These are phyloP conservation scores for Tachysurus fulvidraco DNA, from an alignment of 2,113 vertebrate species.

Conservation along the genomic window DNA sequence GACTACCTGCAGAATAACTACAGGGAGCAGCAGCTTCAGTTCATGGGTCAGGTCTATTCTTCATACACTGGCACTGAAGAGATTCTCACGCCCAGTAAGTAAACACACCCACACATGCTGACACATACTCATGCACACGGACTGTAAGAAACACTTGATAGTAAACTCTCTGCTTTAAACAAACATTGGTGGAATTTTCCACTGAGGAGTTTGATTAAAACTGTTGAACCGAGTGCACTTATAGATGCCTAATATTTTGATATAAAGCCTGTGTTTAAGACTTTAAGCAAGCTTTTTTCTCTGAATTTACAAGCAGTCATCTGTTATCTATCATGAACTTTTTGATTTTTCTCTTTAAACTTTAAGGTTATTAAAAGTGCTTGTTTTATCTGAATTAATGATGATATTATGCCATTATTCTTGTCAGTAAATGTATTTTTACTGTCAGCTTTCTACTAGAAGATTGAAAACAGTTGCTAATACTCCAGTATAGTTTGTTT, in stretches of 20 bases:
- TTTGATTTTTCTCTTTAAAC: not conserved
- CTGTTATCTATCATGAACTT: not conserved
- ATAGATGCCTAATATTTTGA: constrained; percentile 34
- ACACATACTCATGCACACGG: constrained; percentile 7
- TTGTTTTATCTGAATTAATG: not conserved
- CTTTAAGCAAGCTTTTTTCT: not conserved
- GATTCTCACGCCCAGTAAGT: constrained; percentile 84
- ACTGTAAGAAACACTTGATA: constrained; percentile 2
- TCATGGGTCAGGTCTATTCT: constrained; percentile 91
- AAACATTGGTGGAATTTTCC: constrained; percentile 17
- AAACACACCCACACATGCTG: constrained; percentile 15
- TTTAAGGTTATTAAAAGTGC: not conserved
- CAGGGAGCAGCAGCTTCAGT: constrained; percentile 86
- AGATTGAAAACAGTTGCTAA: not conserved
- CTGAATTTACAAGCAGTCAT: constrained; percentile 1
- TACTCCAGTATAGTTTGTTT: not conserved
- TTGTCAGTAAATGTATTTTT: not conserved
- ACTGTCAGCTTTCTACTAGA: not conserved
- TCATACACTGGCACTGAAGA: constrained; percentile 94
- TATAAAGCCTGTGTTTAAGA: not conserved
- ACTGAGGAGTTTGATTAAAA: not conserved
- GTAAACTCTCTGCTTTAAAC: not conserved
- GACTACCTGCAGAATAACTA: constrained; percentile 98
- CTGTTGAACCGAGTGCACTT: constrained; percentile 15
- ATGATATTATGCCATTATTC: not conserved